Evolutionary conservation across 2,888 invertebrate species (phyloP).

Genomic region (Synergus gifuensis): DNA sequence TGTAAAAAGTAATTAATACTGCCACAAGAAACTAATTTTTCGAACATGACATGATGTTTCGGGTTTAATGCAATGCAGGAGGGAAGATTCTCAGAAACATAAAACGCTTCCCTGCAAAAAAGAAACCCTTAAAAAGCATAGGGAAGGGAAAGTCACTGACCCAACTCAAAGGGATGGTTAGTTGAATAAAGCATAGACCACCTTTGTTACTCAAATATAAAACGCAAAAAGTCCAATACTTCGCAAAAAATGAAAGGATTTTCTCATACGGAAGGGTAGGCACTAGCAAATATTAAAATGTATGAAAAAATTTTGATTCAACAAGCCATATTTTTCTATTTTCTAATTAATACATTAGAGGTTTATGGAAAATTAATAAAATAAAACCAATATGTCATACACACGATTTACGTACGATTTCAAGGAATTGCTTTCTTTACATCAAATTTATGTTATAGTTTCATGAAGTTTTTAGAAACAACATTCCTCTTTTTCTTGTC

Average conservation of each 20-base stretch:
- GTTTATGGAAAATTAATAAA: neutral
- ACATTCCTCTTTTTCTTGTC: no score
- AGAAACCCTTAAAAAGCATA: conserved; percentile 30
- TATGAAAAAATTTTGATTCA: neutral
- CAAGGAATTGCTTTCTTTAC: no score
- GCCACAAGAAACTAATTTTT: neutral
- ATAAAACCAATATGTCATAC: neutral
- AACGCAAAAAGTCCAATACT: conserved; percentile 8
- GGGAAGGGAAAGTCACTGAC: conserved; percentile 33
- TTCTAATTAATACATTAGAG: neutral
- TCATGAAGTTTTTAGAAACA: no score
- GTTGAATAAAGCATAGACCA: conserved; percentile 30
- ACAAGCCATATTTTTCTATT: neutral
- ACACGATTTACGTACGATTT: no score
- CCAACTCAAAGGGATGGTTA: conserved; percentile 32
- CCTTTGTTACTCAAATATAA: conserved; percentile 16
- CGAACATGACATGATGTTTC: neutral
- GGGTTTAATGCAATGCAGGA: neutral
- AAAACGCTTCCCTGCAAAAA: conserved; percentile 15
- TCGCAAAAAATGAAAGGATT: conserved; percentile 1
- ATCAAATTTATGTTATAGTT: no score
- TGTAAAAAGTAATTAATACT: neutral
- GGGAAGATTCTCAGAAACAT: conserved; percentile 14
- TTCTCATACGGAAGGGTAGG: neutral
- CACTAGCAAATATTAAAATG: neutral